These are phyloP conservation scores for Argyrosomus japonicus DNA, from an alignment of 2,113 vertebrate species.

Conservation along the genomic window DNA sequence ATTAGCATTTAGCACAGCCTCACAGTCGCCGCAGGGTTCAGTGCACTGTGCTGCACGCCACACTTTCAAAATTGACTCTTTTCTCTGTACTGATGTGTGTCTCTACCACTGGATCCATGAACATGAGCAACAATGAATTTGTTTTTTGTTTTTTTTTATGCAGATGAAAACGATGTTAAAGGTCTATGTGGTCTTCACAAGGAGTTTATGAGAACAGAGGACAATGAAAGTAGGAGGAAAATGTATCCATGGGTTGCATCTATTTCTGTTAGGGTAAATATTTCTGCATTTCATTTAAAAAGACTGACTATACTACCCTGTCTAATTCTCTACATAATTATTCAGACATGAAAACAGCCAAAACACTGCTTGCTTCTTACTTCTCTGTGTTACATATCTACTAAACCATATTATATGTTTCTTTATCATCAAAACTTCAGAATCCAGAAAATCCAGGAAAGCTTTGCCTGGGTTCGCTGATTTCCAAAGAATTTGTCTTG, in stretches of 20 bases:
- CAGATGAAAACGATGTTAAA: slow-evolving; percentile 77
- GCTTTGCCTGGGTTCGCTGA: slow-evolving; percentile 76
- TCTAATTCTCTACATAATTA: not conserved
- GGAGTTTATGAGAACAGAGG: not conserved
- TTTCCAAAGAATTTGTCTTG: slow-evolving; percentile 74
- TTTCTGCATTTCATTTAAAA: not conserved
- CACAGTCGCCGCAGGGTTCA: too few relatives aligned
- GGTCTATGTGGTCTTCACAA: slow-evolving; percentile 82
- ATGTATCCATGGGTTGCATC: slow-evolving; percentile 76
- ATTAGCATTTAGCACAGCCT: too few relatives aligned
- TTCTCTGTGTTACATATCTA: not conserved
- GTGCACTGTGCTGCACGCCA: too few relatives aligned
- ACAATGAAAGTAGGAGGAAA: not conserved
- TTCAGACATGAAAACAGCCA: not conserved
- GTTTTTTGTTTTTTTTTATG: not conserved
- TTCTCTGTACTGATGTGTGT: not conserved
- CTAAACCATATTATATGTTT: not conserved
- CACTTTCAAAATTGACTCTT: not conserved
- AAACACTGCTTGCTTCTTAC: not conserved
- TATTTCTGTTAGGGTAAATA: slow-evolving; percentile 49
- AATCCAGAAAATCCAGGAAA: slow-evolving; percentile 8
- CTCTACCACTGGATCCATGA: not conserved
- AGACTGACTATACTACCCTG: not conserved
- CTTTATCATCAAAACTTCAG: slow-evolving; percentile 36
- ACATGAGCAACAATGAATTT: not conserved